Evolutionary conservation across 2,888 invertebrate species (phyloP).

Genomic region (Patella pellucida): DNA sequence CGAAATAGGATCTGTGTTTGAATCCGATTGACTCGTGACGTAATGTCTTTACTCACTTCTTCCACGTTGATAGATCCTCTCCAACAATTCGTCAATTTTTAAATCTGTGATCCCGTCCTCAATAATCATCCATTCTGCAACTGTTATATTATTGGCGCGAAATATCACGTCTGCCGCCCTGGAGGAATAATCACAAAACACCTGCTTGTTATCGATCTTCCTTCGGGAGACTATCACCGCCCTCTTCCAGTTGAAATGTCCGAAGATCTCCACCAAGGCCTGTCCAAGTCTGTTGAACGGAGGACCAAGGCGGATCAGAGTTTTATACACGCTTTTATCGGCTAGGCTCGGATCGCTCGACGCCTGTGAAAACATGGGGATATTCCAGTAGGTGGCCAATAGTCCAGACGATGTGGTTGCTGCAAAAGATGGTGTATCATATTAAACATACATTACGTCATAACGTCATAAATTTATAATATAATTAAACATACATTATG

Average conservation of each 20-base stretch:
- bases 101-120: constrained; percentile 38
- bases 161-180: constrained; percentile 44
- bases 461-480: too few species aligned
- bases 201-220: constrained; percentile 43
- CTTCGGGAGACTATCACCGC: constrained; percentile 50
- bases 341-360: constrained; percentile 53
- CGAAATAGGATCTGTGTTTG: too few species aligned
- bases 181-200: constrained; percentile 59
- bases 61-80: constrained; percentile 44
- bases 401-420: constrained; percentile 53
- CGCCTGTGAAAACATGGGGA: constrained; percentile 59
- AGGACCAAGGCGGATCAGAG: constrained; percentile 53
- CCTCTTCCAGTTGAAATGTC: constrained; percentile 46
- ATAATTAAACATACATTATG: too few species aligned
- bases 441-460: too few species aligned
- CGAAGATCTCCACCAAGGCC: constrained; percentile 45
- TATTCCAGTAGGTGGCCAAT: constrained; percentile 58
- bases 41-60: constrained; percentile 45
- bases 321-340: constrained; percentile 52
- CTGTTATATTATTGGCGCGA: constrained; percentile 38
- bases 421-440: constrained; percentile 30
- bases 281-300: constrained; percentile 56
- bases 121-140: constrained; percentile 50
- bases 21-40: too few species aligned
- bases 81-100: constrained; percentile 46